Evolutionary conservation across 2,113 vertebrate genomes (phyloP).

Genomic region (Alaudala cheleensis): DNA sequence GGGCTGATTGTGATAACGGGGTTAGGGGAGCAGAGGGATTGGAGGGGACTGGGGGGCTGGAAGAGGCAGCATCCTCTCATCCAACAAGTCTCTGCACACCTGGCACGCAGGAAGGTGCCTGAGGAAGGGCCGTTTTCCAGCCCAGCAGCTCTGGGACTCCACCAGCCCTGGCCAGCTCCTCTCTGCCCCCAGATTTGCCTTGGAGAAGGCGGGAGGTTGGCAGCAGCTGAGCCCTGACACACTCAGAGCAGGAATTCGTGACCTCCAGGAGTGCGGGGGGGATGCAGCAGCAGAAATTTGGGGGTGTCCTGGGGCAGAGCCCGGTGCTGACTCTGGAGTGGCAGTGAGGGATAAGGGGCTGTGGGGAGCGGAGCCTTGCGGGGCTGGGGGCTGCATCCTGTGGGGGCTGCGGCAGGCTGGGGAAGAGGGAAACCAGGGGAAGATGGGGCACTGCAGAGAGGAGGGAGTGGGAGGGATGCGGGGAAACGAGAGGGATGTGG

Average conservation of each 20-base stretch:
- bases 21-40: background rate
- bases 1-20: background rate
- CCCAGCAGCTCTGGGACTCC: background rate
- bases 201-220: fast-evolving
- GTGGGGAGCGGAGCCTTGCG: background rate
- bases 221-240: background rate
- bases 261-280: background rate
- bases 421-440: background rate
- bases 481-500: background rate
- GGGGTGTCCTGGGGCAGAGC: background rate
- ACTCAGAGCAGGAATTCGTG: background rate
- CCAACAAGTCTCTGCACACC: background rate
- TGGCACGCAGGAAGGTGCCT: background rate
- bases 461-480: background rate
- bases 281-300: too few species aligned
- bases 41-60: background rate
- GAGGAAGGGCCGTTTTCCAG: background rate
- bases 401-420: background rate
- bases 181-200: background rate
- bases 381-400: background rate
- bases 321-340: background rate
- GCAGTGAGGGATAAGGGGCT: background rate
- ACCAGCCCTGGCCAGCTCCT: background rate
- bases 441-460: background rate
- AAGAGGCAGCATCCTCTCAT: background rate